Evolutionary conservation across 2,888 invertebrate species (phyloP), one percentile per base, ranked within the genome.

Genomic region (Caenorhabditis sulstoni): DNA sequence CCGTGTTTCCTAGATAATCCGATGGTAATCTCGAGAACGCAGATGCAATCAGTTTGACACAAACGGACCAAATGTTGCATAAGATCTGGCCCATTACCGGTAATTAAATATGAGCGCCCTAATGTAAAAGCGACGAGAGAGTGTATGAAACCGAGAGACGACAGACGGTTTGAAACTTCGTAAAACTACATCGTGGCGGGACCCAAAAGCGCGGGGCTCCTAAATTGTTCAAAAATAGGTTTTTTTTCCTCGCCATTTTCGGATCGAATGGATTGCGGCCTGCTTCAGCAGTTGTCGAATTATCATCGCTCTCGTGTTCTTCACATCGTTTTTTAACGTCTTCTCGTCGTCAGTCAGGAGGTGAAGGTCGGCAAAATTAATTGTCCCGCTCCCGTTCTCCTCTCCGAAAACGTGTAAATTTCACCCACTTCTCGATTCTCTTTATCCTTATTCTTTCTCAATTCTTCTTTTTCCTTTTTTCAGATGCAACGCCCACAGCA

Each of bases 401-500:
- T n/a, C 47, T 37, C 41, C 12, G 18, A 16, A 41, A 50, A 20
- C 55, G 68, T 68, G 61, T 29, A 39, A 55, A 55, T 14, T 37
- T 55, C 39, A 37, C 44, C 16, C 47, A 37, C 5, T 39, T 23
- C 4, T 23, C 18, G 14, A 41, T 45, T 7, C 29, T 29, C 29
- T 5, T 29, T 29, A 3, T 5, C 3, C 29, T 7, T 8, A 49
- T 12, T 16, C 9, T 37, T 35, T 45, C 8, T 41, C 44, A 20
- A n/a, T n/a, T 41, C 22, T 58, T 18, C 2, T 20, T 20, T 52
- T 50, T 52, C 18, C 11, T 29, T 35, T 64, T 57, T 39, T 20
- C 73, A 73, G 73, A 73, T 73, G 73, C 73, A 73, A 16, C 73
- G 73, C 39, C 57, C 50, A 16, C 73, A 41, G 16, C 64, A 57